phyloP scores from a whole-genome alignment of 1,140 invertebrate genomes.

The Eumaeus atala region DNA sequence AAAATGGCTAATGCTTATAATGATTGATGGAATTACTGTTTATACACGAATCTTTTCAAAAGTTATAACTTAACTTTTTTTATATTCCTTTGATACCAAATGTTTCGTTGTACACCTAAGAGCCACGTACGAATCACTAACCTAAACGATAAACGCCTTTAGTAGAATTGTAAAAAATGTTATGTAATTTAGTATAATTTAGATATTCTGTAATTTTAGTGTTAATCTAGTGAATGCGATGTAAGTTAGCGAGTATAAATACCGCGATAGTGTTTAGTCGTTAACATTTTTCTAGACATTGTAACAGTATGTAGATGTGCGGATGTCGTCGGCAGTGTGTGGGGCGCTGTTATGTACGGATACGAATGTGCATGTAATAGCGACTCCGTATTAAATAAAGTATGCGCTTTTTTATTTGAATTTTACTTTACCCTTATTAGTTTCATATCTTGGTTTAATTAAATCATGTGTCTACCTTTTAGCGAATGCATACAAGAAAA shows the following conservation, averaged over 20 bases:
- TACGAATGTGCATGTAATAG: constrained; percentile 38
- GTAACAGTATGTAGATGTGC: background rate
- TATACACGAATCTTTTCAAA: too few species aligned
- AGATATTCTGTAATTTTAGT: background rate
- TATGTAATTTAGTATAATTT: background rate
- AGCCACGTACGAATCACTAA: too few species aligned
- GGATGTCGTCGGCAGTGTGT: constrained; percentile 4
- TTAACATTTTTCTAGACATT: constrained; percentile 12
- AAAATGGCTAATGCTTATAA: too few species aligned
- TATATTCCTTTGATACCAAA: too few species aligned
- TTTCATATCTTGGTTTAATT: background rate
- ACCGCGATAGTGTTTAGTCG: background rate
- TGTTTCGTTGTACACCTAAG: too few species aligned
- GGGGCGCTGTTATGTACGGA: background rate
- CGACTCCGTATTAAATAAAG: constrained; percentile 50
- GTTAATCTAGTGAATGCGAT: background rate
- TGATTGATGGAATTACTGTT: too few species aligned
- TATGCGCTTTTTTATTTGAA: constrained; percentile 46
- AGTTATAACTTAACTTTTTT: too few species aligned
- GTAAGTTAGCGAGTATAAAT: background rate
- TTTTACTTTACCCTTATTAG: constrained; percentile 28
- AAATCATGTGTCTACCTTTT: too few species aligned
- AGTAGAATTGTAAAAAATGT: background rate
- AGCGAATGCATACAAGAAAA: too few species aligned
- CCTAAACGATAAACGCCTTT: too few species aligned